phyloP scores from a whole-genome alignment of 2,888 invertebrate species.

The Geophilus truncorum region DNA sequence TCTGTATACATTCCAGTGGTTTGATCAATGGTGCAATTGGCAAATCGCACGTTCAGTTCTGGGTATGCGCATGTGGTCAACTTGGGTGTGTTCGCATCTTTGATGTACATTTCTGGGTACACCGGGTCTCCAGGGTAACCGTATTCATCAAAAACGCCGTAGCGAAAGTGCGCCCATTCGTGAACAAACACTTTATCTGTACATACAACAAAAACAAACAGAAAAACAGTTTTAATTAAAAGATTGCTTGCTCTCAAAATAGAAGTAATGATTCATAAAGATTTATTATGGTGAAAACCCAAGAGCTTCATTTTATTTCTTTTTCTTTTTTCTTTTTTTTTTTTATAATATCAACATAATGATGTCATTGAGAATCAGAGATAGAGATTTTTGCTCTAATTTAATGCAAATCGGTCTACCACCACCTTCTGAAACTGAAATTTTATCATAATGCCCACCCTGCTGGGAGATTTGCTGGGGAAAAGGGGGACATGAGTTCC shows the following conservation, averaged over 20 bases:
- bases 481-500: background rate
- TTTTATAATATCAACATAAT: background rate
- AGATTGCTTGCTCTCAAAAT: background rate
- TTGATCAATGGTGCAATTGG: background rate
- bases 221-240: conserved; percentile 40
- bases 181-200: conserved; percentile 42
- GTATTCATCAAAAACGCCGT: conserved; percentile 57
- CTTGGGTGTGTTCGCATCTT: background rate
- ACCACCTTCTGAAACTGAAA: background rate
- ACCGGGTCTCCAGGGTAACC: conserved; percentile 49
- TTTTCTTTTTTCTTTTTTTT: no score
- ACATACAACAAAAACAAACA: no score
- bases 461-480: background rate
- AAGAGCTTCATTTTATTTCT: no score
- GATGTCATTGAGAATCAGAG: background rate
- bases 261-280: background rate
- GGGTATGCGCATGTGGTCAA: background rate
- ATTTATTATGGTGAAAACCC: background rate
- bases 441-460: background rate
- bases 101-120: conserved; percentile 15
- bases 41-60: background rate
- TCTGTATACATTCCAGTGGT: background rate
- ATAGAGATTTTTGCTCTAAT: background rate
- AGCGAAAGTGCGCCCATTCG: conserved; percentile 44
- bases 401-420: background rate